phyloP scores from a whole-genome alignment of 2,113 vertebrate species.

The Epinephelus cyanopodus region DNA sequence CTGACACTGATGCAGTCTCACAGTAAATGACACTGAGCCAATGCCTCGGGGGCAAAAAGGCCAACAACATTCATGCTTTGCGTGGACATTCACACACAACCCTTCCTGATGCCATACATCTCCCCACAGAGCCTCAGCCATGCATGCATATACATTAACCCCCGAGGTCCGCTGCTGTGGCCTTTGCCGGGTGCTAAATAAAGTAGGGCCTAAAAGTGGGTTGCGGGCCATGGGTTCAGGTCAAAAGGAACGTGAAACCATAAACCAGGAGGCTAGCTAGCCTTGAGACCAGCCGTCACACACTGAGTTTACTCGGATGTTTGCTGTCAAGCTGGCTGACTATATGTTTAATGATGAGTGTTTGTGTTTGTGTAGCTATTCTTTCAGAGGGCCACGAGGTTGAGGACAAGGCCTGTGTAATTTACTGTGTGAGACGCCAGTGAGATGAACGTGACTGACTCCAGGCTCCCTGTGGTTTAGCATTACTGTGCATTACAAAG shows the following conservation, averaged over 20 bases:
- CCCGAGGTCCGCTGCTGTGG: conserved; percentile 53
- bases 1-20: not conserved
- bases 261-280: conserved; percentile 58
- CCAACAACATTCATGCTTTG: conserved; percentile 18
- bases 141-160: conserved; percentile 65
- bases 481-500: not conserved
- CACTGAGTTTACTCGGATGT: conserved; percentile 66
- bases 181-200: conserved; percentile 73
- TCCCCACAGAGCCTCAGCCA: conserved; percentile 29
- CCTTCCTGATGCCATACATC: conserved; percentile 31
- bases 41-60: not conserved
- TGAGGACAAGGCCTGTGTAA: conserved; percentile 44
- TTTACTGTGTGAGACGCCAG: conserved; percentile 34
- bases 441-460: conserved; percentile 20
- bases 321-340: conserved; percentile 48
- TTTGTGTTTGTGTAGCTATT: conserved; percentile 45
- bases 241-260: conserved; percentile 80
- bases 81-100: conserved; percentile 42
- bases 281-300: conserved; percentile 52
- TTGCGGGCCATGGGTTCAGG: conserved; percentile 60
- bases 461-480: conserved; percentile 1
- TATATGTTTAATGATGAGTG: conserved; percentile 41
- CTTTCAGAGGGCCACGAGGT: conserved; percentile 30
- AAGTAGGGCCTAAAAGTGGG: conserved; percentile 78
- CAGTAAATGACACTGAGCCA: conserved; percentile 6